phyloP scores from a whole-genome alignment of 2,113 vertebrate species.

The Paradoxurus hermaphroditus region DNA sequence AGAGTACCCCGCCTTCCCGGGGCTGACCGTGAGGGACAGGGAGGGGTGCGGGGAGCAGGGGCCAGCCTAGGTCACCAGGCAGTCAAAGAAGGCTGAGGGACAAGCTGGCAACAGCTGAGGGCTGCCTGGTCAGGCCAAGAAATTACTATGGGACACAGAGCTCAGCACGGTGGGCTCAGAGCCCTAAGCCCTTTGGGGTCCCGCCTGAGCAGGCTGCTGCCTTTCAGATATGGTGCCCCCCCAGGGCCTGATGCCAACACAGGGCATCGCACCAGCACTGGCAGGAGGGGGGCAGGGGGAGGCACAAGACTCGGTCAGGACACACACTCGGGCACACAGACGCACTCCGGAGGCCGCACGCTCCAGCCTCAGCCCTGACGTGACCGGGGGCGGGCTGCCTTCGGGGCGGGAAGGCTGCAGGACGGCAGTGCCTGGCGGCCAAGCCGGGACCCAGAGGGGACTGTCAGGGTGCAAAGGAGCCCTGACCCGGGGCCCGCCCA shows the following conservation, averaged over 20 bases:
- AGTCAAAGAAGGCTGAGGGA: background rate
- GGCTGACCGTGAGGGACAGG: too few species aligned
- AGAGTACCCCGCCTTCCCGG: background rate
- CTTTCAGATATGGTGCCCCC: background rate
- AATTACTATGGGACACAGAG: accelerated
- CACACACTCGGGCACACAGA: accelerated
- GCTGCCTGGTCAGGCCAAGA: background rate
- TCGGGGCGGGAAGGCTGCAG: background rate
- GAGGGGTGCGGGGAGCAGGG: too few species aligned
- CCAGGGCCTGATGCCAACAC: too few species aligned
- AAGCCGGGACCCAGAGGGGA: background rate
- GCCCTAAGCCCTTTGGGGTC: background rate
- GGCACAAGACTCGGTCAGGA: background rate
- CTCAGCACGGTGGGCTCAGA: background rate
- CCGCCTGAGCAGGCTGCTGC: background rate
- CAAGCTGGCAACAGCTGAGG: background rate
- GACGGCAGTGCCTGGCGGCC: accelerated
- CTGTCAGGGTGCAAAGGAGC: accelerated
- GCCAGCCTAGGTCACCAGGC: background rate
- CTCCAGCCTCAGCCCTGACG: background rate
- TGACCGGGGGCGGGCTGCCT: too few species aligned
- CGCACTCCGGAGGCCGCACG: accelerated
- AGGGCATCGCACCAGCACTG: accelerated
- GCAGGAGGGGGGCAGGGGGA: too few species aligned
- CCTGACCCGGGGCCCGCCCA: conserved; percentile 79